Evolutionary conservation across 2,888 invertebrate genomes (phyloP), one percentile per base, ranked within the genome.

Genomic region (Macaria liturata): DNA sequence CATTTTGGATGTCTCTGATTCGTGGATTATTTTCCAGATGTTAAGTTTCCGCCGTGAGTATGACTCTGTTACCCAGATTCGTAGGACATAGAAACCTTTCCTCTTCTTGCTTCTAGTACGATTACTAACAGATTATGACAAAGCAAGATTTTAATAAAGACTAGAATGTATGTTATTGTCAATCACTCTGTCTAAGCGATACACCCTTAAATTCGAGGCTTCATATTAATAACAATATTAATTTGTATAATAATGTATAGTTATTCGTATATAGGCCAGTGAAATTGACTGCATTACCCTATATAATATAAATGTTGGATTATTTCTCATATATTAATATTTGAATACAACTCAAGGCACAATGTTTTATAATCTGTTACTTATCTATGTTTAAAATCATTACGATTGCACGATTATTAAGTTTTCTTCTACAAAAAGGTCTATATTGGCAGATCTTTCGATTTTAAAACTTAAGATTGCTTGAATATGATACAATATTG

Each of bases 121-220:
- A 57, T 34, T 71, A n/a, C 70, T 64, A 74, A 68, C 66, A 67
- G 70, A 68, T 70, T 51, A 49, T 66, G 78, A 82, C 81, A 83
- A 86, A 88, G 82, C 81, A 81, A 82, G 77, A 80, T 80, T 81
- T 76, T 72, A 78, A 77, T 75, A 77, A 73, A 84, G 90, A 91
- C 90, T 91, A 91, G 90, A 90, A 80, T 83, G 74, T 73, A 80
- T 83, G 79, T 89, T 91, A 91, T 91, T 91, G 91, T 91, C 90
- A 81, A 81, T 81, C 86, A 84, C 88, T 86, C 81, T 76, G 81
- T 83, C 80, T 75, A 81, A 81, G 81, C 81, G 76, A 79, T 79
- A 78, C 76, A 80, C 75, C 75, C 86, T 86, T 87, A 89, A 86
- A 89, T 90, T 89, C 90, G 89, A 90, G 90, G 80, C 80, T 81